Evolutionary conservation across 2,888 invertebrate species (phyloP), one percentile per base, ranked within the genome.

Genomic region (Bursaphelenchus okinawaensis): DNA sequence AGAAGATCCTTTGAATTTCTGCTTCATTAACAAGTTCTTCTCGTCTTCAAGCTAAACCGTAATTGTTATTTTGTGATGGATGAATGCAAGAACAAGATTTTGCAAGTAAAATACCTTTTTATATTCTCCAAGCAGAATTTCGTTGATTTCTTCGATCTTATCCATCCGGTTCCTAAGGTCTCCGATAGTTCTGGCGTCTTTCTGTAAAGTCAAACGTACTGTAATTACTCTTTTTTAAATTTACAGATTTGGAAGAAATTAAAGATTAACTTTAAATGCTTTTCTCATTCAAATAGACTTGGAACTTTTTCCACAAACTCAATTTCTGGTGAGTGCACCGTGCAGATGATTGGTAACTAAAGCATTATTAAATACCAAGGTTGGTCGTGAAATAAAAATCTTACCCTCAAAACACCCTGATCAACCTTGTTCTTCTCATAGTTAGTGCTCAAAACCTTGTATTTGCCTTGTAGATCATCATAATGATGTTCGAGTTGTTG

Each of bases 121-220:
- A 40, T 40, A 68, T 60, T 68, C 69, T 0, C 71, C 69, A 3
- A 68, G 62, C 27, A 68, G 26, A 23, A 68, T 68, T 27, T 68
- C 69, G 29, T 68, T 68, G 51, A 68, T 52, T 8, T 68, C 69
- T 54, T 68, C 69, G 19, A 68, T 55, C 51, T 72, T 62, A n/a
- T 70, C 67, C 19, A 68, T 54, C 16, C 68, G 72, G 19, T 22
- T 59, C 22, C 66, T 40, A 7, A 72, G 52, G 7, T 70, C 59
- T 4, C n/a, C 29, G 22, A 74, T 52, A 3, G 28, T 56, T 40
- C 50, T 26, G n/a, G 12, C 55, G 29, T 74, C 66, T 73, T 50
- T 24, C 73, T 74, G 28, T n/a, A n/a, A n/a, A n/a, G n/a, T n/a
- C n/a, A n/a, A n/a, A n/a, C n/a, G n/a, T 71, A 67, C 24, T n/a